These are phyloP conservation scores for Leptura quadrifasciata DNA, from an alignment of 2,888 invertebrate genomes.

Conservation along the genomic window DNA sequence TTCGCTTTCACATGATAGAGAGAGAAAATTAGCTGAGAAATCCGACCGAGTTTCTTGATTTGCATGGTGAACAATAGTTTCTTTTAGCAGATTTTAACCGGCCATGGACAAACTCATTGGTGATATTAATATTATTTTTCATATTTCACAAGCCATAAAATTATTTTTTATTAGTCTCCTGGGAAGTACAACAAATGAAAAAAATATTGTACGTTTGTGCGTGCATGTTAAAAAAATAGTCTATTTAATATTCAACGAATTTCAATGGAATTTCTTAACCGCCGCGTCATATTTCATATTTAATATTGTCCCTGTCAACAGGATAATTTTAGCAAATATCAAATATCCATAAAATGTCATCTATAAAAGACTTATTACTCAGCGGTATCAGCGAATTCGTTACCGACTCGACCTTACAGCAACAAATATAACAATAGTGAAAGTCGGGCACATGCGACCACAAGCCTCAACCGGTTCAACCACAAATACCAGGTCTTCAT, in stretches of 20 bases:
- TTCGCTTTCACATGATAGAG: too few relatives aligned
- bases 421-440: conserved; percentile 66
- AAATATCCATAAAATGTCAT: conserved; percentile 59
- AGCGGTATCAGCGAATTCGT: conserved; percentile 61
- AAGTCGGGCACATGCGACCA: conserved; percentile 65
- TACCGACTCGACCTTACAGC: conserved; percentile 59
- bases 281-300: conserved; percentile 34
- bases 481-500: conserved; percentile 66
- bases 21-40: too few relatives aligned
- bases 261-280: conserved; percentile 27
- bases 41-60: too few relatives aligned
- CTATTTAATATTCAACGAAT: conserved; percentile 33
- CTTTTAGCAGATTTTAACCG: too few relatives aligned
- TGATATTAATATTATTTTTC: too few relatives aligned
- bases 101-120: too few relatives aligned
- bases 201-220: conserved; percentile 5
- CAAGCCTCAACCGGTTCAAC: conserved; percentile 63
- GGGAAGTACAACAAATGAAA: neutral
- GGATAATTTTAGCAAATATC: conserved; percentile 56
- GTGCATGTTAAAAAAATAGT: conserved; percentile 14
- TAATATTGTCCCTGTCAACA: conserved; percentile 50
- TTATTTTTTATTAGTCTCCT: too few relatives aligned
- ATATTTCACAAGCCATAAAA: too few relatives aligned
- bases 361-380: conserved; percentile 57
- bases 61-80: too few relatives aligned